Conservation (phyloP, 2,113 vertebrate species). For the Silurus asotus region DNA sequence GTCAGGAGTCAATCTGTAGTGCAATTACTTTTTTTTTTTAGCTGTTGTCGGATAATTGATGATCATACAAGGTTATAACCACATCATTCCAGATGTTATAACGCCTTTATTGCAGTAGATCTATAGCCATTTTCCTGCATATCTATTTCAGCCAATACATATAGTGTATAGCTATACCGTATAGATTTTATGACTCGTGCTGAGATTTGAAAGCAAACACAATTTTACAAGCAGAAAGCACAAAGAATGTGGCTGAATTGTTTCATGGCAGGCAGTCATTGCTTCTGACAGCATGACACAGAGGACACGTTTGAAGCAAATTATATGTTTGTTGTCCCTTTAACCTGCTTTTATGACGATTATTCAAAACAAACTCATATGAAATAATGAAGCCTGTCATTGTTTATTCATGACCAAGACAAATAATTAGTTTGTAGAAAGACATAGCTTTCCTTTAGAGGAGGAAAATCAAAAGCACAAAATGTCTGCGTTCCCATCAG, state of each 20-base stretch:
- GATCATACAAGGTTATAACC: neutral
- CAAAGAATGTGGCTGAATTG: neutral
- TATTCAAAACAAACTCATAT: constrained; percentile 73
- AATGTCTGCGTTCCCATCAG: constrained; percentile 25
- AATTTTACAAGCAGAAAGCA: constrained; percentile 8
- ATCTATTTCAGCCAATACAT: neutral
- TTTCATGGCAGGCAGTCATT: neutral
- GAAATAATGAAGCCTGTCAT: constrained; percentile 68
- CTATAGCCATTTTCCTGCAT: neutral
- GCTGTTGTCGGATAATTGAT: neutral
- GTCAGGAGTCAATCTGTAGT: neutral
- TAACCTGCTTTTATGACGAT: constrained; percentile 71
- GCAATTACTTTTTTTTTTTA: neutral
- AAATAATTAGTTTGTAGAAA: constrained; percentile 76
- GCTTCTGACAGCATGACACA: neutral
- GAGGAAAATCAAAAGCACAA: constrained; percentile 49
- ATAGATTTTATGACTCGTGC: neutral
- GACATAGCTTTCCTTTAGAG: constrained; percentile 65
- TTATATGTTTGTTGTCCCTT: constrained; percentile 57
- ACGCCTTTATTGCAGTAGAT: neutral
- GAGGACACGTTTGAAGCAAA: constrained; percentile 55
- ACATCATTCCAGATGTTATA: neutral
- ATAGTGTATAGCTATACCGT: no score
- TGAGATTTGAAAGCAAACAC: constrained; percentile 5
- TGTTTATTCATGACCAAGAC: constrained; percentile 73